A percentile compares a stretch with the other conserved stretches of the same genome.
These are phyloP conservation scores for Melolontha melolontha DNA, from an alignment of 2,888 invertebrate species.

Conservation along the genomic window DNA sequence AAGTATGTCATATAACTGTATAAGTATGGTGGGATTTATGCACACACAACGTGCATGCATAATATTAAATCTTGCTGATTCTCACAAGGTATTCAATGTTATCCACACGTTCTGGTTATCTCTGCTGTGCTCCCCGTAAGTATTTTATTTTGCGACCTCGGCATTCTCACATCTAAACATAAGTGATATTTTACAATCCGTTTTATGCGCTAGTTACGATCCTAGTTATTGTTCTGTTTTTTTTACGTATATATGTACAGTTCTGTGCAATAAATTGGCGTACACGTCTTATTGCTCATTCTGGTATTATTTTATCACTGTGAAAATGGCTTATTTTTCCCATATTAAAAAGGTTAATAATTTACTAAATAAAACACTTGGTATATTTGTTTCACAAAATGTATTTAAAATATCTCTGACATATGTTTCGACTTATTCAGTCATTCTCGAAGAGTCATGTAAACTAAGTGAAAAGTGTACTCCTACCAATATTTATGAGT, in stretches of 20 bases:
- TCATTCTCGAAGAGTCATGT: no score
- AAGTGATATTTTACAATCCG: conserved; percentile 21
- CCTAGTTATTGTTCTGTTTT: conserved; percentile 13
- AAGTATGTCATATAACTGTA: conserved; percentile 25
- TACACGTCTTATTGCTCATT: no score
- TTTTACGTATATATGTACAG: conserved; percentile 19
- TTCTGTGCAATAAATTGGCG: no score
- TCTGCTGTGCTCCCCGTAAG: neutral
- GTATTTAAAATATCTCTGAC: no score
- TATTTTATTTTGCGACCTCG: conserved; percentile 11
- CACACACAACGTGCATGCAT: conserved; percentile 7
- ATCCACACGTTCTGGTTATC: conserved; percentile 25
- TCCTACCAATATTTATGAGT: no score
- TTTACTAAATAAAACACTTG: no score
- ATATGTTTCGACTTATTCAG: no score
- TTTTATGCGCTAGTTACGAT: conserved; percentile 18
- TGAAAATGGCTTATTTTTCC: no score
- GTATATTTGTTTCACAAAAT: no score
- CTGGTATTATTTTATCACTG: no score
- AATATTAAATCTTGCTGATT: conserved; percentile 25
- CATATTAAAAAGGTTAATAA: no score
- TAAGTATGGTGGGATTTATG: neutral
- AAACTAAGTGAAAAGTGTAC: no score
- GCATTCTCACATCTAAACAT: conserved; percentile 19
- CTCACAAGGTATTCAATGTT: conserved; percentile 19